These are phyloP conservation scores for Henricia sp. DNA, from an alignment of 53 echinoderm and acorn worm species.

Conservation along the genomic window DNA sequence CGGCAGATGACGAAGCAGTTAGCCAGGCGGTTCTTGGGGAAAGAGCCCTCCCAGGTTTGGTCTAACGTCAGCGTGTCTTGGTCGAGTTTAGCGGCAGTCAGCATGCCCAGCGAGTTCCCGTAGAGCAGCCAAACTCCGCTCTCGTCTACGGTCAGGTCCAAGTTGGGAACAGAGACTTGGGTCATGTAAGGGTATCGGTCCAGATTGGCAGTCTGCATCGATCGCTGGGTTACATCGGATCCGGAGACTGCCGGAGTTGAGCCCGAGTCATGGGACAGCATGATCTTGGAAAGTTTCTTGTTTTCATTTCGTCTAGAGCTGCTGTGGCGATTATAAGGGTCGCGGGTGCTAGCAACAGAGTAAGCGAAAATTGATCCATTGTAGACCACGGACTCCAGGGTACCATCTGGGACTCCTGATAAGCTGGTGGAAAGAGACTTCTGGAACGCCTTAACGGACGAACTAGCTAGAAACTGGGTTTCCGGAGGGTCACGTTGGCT, in stretches of 20 bases:
- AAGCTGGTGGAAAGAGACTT: no score
- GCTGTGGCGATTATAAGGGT: no score
- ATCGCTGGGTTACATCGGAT: background rate
- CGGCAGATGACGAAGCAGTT: conserved; percentile 81
- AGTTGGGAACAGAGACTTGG: background rate
- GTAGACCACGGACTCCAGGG: background rate
- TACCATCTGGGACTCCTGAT: background rate
- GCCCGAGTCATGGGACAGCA: background rate
- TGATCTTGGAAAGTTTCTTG: background rate
- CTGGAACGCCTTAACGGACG: conserved; percentile 11
- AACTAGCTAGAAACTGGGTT: background rate
- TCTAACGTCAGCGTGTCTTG: conserved; percentile 61
- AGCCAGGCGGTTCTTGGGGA: conserved; percentile 63
- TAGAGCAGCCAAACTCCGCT: conserved; percentile 74
- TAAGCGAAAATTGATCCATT: conserved; percentile 32
- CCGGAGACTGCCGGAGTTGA: background rate
- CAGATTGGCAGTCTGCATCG: background rate
- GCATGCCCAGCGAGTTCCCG: conserved; percentile 36
- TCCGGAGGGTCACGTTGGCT: no score
- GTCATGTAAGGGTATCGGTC: conserved; percentile 9
- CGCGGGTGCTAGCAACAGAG: background rate
- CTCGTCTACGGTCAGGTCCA: conserved; percentile 45
- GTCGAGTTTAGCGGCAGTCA: conserved; percentile 62
- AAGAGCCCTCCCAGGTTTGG: conserved; percentile 60
- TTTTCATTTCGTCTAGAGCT: background rate